Evolutionary conservation across 1,140 invertebrate species (phyloP), one percentile per base, ranked within the genome.

Genomic region (Drosophila simulans): DNA sequence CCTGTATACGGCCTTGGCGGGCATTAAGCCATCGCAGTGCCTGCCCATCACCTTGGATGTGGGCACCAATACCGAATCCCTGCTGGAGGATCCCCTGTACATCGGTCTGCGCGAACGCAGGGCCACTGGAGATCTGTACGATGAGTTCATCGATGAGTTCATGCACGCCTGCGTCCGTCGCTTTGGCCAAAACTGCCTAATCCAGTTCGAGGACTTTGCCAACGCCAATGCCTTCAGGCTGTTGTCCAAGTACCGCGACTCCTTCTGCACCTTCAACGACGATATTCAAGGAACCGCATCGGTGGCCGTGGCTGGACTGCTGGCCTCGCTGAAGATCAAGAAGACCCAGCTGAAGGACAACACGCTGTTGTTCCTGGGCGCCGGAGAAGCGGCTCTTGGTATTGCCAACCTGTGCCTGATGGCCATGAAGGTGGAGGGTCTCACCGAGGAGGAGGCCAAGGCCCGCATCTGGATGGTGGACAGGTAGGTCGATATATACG

Each of bases 191-290:
- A 97, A 92, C 20, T 96, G 95, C 45, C 94, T 98, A 13, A 97
- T 97, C 52, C 94, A 99, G 93, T 99, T 99, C 93, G 98, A 99
- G 93, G 98, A 99, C 93, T 99, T 99, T 93, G 98, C 95, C 31
- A 99, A 99, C 86, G 94, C 95, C 0, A 99, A 99, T 93, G 98
- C 98, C 11, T 99, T 99, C 93, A 94, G 97, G 17, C 93, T 99
- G 53, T 93, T 99, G 53, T 95, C 95, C 73, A 98, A 97, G 91
- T 99, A 99, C 93, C 94, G 97, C 25, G 93, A 97, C 55, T 82
- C 93, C 17, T 99, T 98, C 89, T 98, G 98, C 91, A 98, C 97
- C 11, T 99, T 99, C 92, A 99, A 99, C 93, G 98, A 99, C 91
- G 98, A 99, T 89, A 99, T 99, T 90, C 98, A 99, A 92, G 98